A percentile compares a stretch with the other conserved stretches of the same genome.
These are phyloP conservation scores for Ginglymostoma cirratum DNA, from an alignment of 2,113 vertebrate species.

Conservation along the genomic window DNA sequence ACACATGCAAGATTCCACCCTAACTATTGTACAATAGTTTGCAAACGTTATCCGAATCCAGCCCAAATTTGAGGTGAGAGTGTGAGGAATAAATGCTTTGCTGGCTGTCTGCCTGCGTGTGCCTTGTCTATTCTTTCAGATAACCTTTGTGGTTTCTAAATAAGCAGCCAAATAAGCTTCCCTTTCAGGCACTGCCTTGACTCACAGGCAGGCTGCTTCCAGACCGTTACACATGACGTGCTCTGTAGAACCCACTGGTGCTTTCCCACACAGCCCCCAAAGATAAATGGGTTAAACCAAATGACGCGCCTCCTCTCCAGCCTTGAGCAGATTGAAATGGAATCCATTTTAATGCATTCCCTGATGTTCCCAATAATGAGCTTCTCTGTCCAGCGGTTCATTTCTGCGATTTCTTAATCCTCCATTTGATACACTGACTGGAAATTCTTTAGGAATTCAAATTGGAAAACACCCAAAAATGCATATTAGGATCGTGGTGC, in stretches of 20 bases:
- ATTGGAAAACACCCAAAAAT: neutral
- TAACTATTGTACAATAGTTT: neutral
- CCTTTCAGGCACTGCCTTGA: neutral
- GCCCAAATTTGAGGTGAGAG: neutral
- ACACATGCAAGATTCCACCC: no score
- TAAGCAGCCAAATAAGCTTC: neutral
- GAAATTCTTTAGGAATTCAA: neutral
- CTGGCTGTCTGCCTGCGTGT: neutral
- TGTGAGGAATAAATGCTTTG: neutral
- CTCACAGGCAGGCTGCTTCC: neutral
- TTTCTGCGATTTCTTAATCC: neutral
- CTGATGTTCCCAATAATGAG: neutral
- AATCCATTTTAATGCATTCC: neutral
- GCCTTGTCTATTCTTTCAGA: neutral
- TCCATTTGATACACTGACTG: neutral
- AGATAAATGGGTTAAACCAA: neutral
- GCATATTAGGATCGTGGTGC: neutral
- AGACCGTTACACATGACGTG: neutral
- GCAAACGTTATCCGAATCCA: neutral
- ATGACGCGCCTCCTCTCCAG: neutral
- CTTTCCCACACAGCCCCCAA: neutral
- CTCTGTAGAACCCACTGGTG: neutral
- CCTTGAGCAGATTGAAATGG: neutral
- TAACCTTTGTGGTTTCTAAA: neutral
- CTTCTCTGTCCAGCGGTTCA: neutral